phyloP scores from a whole-genome alignment of 1,140 invertebrate species.

The Drosophila pseudoananassae region DNA sequence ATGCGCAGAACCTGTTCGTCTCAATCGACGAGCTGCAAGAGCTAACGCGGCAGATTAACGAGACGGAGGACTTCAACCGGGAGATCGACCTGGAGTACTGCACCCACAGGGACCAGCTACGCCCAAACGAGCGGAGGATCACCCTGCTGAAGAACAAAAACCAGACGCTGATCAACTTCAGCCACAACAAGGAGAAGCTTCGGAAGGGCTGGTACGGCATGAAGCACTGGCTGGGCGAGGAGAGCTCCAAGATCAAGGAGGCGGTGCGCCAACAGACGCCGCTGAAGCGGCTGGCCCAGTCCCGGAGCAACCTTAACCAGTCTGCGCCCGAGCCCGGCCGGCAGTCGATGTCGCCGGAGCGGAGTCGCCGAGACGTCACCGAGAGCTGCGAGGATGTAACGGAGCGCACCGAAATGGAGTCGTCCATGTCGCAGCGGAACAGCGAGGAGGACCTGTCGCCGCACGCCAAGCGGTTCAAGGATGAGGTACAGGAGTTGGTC shows the following conservation, averaged over 20 bases:
- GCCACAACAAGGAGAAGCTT: constrained; percentile 84
- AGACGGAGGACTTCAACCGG: constrained; percentile 76
- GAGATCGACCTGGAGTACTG: constrained; percentile 83
- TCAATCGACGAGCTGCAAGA: constrained; percentile 83
- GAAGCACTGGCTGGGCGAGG: constrained; percentile 85
- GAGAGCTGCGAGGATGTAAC: constrained; percentile 69
- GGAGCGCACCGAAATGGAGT: constrained; percentile 57
- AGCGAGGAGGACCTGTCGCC: constrained; percentile 73
- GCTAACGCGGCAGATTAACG: constrained; percentile 78
- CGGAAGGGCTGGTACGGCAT: constrained; percentile 85
- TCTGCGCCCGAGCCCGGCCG: constrained; percentile 44
- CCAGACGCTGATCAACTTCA: constrained; percentile 73
- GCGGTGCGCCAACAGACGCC: constrained; percentile 85
- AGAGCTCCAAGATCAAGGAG: constrained; percentile 84
- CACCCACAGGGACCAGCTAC: constrained; percentile 75
- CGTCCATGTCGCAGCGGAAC: constrained; percentile 51
- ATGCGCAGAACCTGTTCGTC: constrained; percentile 76
- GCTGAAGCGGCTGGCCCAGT: constrained; percentile 84
- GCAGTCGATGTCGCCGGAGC: constrained; percentile 57
- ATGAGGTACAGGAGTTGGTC: constrained; percentile 67
- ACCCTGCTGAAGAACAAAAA: constrained; percentile 82
- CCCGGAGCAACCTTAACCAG: constrained; percentile 65
- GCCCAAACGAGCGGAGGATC: constrained; percentile 75
- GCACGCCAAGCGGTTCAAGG: constrained; percentile 70
- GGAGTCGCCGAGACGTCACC: constrained; percentile 45